A percentile compares a stretch with the other conserved stretches of the same genome.
These are phyloP conservation scores for Xenopus tropicalis DNA, from an alignment of 2,113 vertebrate species.

Conservation along the genomic window DNA sequence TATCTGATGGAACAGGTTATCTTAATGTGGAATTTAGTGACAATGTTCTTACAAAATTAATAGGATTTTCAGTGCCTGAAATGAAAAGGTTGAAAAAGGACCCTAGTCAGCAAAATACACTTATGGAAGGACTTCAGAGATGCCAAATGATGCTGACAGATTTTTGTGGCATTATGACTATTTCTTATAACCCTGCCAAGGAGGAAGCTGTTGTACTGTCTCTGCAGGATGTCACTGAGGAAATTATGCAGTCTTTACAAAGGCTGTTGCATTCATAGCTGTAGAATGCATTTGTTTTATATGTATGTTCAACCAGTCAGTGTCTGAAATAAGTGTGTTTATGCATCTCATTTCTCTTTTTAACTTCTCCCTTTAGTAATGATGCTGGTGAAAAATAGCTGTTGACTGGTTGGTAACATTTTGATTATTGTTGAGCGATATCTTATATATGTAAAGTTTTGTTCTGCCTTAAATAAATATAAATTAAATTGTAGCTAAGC, in stretches of 20 bases:
- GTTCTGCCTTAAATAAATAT: too few species aligned
- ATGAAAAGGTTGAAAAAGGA: constrained; percentile 75
- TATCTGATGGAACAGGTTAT: constrained; percentile 89
- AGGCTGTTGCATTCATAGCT: constrained; percentile 62
- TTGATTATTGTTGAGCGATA: too few species aligned
- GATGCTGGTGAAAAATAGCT: too few species aligned
- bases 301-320: too few species aligned
- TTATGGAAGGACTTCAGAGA: constrained; percentile 75
- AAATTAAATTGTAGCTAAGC: too few species aligned
- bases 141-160: constrained; percentile 87
- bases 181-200: constrained; percentile 64
- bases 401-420: too few species aligned
- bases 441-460: too few species aligned
- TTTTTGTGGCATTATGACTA: constrained; percentile 87
- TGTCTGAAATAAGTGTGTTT: too few species aligned
- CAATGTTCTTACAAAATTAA: constrained; percentile 76
- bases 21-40: constrained; percentile 83
- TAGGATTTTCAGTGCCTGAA: constrained; percentile 86
- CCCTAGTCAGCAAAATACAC: constrained; percentile 61
- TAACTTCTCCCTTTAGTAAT: too few species aligned
- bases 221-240: constrained; percentile 63
- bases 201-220: constrained; percentile 68
- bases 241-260: constrained; percentile 69
- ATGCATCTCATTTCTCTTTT: too few species aligned
- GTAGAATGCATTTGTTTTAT: too few species aligned